Evolutionary conservation across 2,113 vertebrate genomes (phyloP).

Genomic region (Bubo scandiacus): DNA sequence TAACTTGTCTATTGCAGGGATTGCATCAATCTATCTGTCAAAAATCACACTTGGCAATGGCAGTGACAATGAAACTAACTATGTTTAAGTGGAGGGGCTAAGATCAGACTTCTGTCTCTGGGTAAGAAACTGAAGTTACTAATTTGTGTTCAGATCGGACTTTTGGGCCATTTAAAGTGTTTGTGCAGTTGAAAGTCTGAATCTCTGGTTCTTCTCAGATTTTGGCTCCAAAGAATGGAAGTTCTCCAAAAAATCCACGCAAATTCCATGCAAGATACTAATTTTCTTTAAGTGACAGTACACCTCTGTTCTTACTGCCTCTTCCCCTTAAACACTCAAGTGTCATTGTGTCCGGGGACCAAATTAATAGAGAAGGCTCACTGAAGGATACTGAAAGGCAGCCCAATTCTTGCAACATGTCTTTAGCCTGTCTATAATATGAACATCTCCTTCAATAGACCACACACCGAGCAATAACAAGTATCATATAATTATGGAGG

Average conservation of each 20-base stretch:
- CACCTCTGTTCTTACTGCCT: background rate
- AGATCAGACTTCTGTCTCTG: background rate
- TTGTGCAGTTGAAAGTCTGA: background rate
- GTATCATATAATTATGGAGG: background rate
- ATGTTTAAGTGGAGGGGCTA: background rate
- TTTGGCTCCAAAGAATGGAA: background rate
- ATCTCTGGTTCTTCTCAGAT: background rate
- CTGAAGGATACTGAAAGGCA: background rate
- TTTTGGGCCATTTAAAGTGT: background rate
- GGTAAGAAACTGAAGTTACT: background rate
- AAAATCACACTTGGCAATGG: background rate
- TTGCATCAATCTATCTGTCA: background rate
- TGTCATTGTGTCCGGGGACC: background rate
- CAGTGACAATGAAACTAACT: too few relatives aligned
- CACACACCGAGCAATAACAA: background rate
- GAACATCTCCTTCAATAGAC: background rate
- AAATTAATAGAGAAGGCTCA: background rate
- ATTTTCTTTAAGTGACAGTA: background rate
- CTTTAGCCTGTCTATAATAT: background rate
- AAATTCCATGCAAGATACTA: background rate
- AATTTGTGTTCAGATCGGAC: background rate
- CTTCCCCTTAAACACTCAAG: background rate
- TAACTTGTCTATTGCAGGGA: rapidly evolving
- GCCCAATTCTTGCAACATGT: background rate
- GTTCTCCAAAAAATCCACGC: rapidly evolving